Base-by-base conservation (phyloP, 2,888 invertebrate species). In the Amphipoea lucens region DNA sequence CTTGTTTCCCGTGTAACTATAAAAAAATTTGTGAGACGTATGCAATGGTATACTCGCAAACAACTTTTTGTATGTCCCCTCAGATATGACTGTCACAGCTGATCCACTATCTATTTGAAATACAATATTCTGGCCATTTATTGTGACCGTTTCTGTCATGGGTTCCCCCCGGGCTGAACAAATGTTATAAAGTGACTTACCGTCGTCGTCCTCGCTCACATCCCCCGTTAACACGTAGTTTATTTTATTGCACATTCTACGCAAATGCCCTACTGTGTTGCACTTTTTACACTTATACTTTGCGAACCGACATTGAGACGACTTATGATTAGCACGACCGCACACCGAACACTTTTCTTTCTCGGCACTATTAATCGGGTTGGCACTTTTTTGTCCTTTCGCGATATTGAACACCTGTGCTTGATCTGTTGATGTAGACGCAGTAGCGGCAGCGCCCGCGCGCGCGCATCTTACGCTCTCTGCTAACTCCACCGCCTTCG, bases 261-360 rank as follows among this genome's bases (percentile, higher is more conserved):
- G 57, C 14, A 74, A 57, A 57, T 74, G 54, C 0, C 74, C 74
- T 6, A 40, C 23, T 5, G 23, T 45, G 62, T 73, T 74, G 48
- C 74, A 74, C 74, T 74, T 74, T 4, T 54, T 65, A 6, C 74
- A 80, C 29, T 40, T 80, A 29, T 81, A 87, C 2, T 80, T 86
- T 0, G 74, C 74, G 63, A 86, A 90, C 12, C 87, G 83, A 78
- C 90, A 91, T 67, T 88, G 72, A 1, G 81, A 65, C 0, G 85
- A 20, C 62, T 79, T 79, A 65, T 90, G 91, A 73, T 88, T 90
- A 1, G 45, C 71, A 67, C 69, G 83, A 29, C 90, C 89, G 48
- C 89, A 88, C 74, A 88, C 88, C n/a, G 69, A 42, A 76, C 86
- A 90, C 79, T 86, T 83, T 48, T n/a, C 12, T 75, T 67, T 65